Conservation (phyloP, 2,888 invertebrate genomes). For the Amblyjoppa proteus region DNA sequence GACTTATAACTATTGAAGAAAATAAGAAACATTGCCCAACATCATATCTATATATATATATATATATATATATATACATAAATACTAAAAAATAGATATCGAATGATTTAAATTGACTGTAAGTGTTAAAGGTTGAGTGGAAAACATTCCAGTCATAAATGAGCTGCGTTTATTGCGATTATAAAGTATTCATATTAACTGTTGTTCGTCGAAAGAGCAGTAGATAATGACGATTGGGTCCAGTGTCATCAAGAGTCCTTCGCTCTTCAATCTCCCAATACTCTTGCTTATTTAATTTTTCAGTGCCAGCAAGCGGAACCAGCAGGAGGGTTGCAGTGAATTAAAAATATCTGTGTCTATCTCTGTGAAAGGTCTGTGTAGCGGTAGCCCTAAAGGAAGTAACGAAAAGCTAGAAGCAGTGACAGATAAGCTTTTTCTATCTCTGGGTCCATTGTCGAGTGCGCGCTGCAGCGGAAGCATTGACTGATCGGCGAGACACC, state of each 20-base stretch:
- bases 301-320: conserved; percentile 75
- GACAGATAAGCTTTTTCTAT: conserved; percentile 85
- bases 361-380: conserved; percentile 46
- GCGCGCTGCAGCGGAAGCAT: conserved; percentile 84
- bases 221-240: background rate
- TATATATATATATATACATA: too few relatives aligned
- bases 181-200: background rate
- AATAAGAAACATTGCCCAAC: background rate
- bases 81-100: too few relatives aligned
- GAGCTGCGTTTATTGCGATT: too few relatives aligned
- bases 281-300: conserved; percentile 78
- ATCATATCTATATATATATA: too few relatives aligned
- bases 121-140: too few relatives aligned
- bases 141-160: too few relatives aligned
- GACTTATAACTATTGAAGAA: background rate
- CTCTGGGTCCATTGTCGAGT: conserved; percentile 81
- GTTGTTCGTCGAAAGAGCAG: conserved; percentile 40
- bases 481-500: conserved; percentile 85
- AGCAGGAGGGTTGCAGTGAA: conserved; percentile 76
- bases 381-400: conserved; percentile 78
- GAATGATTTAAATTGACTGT: too few relatives aligned
- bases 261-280: conserved; percentile 18
- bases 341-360: conserved; percentile 79
- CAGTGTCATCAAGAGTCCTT: conserved; percentile 8
- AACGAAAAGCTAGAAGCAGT: conserved; percentile 74